Conservation (phyloP, 2,888 invertebrate species). For the Monochamus alternatus region DNA sequence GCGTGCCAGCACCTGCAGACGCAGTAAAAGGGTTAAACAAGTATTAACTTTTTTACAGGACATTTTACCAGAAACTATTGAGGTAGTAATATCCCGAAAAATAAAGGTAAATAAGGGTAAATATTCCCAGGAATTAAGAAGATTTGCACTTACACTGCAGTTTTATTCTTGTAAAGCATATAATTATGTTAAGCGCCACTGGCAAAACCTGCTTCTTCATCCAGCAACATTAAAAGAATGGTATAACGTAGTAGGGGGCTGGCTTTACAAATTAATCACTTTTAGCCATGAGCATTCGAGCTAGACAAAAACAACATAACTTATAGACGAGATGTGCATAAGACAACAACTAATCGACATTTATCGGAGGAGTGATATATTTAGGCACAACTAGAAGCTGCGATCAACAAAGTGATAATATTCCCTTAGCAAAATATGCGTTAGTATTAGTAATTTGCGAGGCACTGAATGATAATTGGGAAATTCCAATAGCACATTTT, state of each 20-base stretch:
- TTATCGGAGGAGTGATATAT: too few species aligned
- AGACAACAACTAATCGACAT: background rate
- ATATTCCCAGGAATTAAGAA: conserved; percentile 12
- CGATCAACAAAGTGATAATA: background rate
- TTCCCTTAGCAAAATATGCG: conserved; percentile 1
- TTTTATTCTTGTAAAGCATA: conserved; percentile 20
- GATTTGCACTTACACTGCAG: conserved; percentile 3
- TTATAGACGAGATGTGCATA: conserved; percentile 27
- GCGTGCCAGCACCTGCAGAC: too few species aligned
- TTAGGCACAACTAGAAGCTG: background rate
- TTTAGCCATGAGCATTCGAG: background rate
- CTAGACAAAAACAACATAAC: background rate
- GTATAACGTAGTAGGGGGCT: conserved; percentile 26
- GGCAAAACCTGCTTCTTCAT: conserved; percentile 19
- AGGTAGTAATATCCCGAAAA: too few species aligned
- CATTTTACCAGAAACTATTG: too few species aligned
- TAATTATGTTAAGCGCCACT: conserved; percentile 19
- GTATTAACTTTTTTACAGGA: too few species aligned
- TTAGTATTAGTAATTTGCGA: conserved; percentile 26
- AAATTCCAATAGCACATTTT: conserved; percentile 23
- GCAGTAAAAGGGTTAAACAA: too few species aligned
- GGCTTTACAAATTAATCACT: conserved; percentile 32
- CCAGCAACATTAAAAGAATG: conserved; percentile 22
- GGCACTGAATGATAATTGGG: conserved; percentile 3
- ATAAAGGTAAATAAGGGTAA: background rate